Base-by-base conservation (phyloP, 2,113 vertebrate species). In the Zosterops hypoxanthus region DNA sequence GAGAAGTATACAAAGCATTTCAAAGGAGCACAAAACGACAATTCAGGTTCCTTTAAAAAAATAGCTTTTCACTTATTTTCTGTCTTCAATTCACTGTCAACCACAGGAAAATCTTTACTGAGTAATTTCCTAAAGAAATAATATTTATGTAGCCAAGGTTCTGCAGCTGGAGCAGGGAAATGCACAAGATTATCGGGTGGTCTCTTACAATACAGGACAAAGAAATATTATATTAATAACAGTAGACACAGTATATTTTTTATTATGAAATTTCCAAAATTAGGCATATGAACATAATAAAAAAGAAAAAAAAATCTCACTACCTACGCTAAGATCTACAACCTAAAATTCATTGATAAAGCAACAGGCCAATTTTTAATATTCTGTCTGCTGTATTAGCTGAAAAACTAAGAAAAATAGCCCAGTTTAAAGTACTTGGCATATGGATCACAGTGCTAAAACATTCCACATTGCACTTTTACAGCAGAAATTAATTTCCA, bases 401-500 rank as follows among this genome's bases (percentile, higher is more conserved):
- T 84, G 59, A 66, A 94, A 95, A 95, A 80, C 53, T 89, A 78
- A 89, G 66, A 82, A 82, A 52, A 89, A 11, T 63, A 39, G 31
- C 56, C 57, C 5, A 57, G 72, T 86, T 82, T 81, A n/a, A 96
- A 59, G 50, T 49, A 11, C 49, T 91, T 79, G 93, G 96, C 95
- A 75, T 72, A 64, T 53, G 72, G 91, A 94, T 95, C 89, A 53
- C 24, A 63, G 95, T 41, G 59, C 66, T 80, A 91, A 95, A 86
- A 39, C 76, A 90, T 94, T 96, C 94, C 95, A 82, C 61, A 84
- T 50, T 75, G 83, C 79, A 81, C 84, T 93, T 97, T 94, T 92
- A 94, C 44, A 47, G 82, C 75, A 92, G 81, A 94, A 92, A 94
- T 92, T 92, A 64, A 95, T 83, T 96, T 88, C 91, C 97, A 98